phyloP scores from a whole-genome alignment of 2,797 vertebrate genomes.

The Lagodon rhomboides region DNA sequence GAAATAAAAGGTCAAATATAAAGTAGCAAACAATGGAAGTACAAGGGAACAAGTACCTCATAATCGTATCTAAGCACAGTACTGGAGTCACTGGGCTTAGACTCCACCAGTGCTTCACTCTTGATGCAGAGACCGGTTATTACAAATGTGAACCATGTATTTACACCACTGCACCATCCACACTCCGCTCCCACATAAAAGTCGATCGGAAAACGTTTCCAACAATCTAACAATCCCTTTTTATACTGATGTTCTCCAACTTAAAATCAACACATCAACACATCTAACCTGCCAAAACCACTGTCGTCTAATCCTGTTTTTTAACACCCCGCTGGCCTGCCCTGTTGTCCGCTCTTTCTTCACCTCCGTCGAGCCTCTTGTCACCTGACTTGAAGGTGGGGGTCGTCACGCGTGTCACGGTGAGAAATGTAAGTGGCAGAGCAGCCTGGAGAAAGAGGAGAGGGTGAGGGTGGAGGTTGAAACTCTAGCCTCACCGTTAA shows the following conservation, averaged over 20 bases:
- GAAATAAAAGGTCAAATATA: neutral
- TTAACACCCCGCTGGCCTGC: slow-evolving; percentile 27
- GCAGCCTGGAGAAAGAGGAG: slow-evolving; percentile 69
- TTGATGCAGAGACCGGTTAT: slow-evolving; percentile 15
- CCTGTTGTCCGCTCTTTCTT: slow-evolving; percentile 49
- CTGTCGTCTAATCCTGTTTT: slow-evolving; percentile 24
- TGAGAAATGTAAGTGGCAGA: slow-evolving; percentile 80
- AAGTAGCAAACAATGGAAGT: neutral
- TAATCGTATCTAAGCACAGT: neutral
- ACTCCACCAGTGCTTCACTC: neutral
- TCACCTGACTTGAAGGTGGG: slow-evolving; percentile 74
- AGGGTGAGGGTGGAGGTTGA: slow-evolving; percentile 74
- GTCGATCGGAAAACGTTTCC: slow-evolving; percentile 5
- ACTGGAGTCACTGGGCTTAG: slow-evolving; percentile 6
- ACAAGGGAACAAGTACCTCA: neutral
- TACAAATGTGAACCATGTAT: slow-evolving; percentile 12
- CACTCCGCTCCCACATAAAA: slow-evolving; percentile 20
- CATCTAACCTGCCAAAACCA: slow-evolving; percentile 14
- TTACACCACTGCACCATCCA: slow-evolving; percentile 16
- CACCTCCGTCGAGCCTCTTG: slow-evolving; percentile 54
- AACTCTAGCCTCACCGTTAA: slow-evolving; percentile 84
- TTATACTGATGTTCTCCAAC: slow-evolving; percentile 6
- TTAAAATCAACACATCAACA: slow-evolving; percentile 8
- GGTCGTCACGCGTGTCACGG: slow-evolving; percentile 71
- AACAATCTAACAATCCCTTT: neutral